Percentiles rank a stretch among this genome's conserved stretches.
These are phyloP conservation scores for Arctopsyche grandis DNA, from an alignment of 1,140 invertebrate genomes.

Conservation along the genomic window DNA sequence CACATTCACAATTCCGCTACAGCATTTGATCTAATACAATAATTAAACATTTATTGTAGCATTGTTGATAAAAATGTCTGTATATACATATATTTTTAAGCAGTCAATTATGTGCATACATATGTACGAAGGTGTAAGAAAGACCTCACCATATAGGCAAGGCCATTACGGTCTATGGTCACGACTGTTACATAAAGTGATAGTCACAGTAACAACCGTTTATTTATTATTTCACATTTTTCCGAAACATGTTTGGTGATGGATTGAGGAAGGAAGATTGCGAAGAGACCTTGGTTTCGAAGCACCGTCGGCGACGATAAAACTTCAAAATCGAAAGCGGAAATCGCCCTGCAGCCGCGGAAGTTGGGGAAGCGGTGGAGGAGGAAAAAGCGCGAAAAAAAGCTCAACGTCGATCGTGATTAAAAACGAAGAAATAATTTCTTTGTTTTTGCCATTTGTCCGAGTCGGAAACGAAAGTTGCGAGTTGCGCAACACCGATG, in stretches of 20 bases:
- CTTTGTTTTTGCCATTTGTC: conserved; percentile 29
- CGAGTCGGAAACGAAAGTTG: conserved; percentile 35
- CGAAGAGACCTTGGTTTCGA: neutral
- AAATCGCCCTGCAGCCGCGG: neutral
- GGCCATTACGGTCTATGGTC: neutral
- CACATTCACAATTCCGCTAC: conserved; percentile 58
- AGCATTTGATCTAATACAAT: conserved; percentile 65
- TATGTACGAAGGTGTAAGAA: neutral
- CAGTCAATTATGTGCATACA: too few species aligned
- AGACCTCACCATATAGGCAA: neutral
- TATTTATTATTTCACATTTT: neutral
- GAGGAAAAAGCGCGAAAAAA: neutral
- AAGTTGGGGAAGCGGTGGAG: neutral
- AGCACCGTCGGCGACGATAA: neutral
- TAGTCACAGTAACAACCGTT: neutral
- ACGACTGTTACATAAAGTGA: neutral
- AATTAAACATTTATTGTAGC: neutral
- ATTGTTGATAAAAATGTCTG: neutral
- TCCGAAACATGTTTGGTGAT: neutral
- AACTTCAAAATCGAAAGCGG: neutral
- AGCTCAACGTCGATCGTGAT: conserved; percentile 12
- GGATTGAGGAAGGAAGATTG: neutral
- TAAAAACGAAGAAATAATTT: conserved; percentile 18
- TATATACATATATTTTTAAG: neutral
- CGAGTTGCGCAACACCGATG: conserved; percentile 19